These are phyloP conservation scores for Tricholaema leucomelas DNA, from an alignment of 2,113 vertebrate genomes.

Conservation along the genomic window DNA sequence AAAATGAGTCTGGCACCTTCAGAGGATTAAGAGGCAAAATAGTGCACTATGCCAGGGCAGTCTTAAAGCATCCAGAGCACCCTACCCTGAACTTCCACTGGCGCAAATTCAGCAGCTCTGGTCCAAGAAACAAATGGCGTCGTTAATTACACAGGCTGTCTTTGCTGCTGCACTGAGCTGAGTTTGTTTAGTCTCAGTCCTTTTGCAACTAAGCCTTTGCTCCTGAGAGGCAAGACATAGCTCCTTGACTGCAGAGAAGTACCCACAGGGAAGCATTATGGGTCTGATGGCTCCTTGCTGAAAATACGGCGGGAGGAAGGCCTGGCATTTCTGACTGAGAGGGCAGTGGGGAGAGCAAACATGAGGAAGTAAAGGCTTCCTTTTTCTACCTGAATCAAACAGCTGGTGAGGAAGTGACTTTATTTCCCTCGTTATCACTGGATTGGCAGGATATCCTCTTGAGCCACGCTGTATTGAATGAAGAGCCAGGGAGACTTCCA, in stretches of 20 bases:
- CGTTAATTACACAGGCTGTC: not conserved
- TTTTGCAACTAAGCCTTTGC: not conserved
- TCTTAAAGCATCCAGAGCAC: not conserved
- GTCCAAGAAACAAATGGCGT: constrained; percentile 35
- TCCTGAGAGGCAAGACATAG: not conserved
- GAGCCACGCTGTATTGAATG: constrained; percentile 76
- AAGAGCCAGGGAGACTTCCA: constrained; percentile 65
- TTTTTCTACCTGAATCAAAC: constrained; percentile 80
- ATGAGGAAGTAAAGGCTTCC: constrained; percentile 77
- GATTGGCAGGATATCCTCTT: constrained; percentile 83
- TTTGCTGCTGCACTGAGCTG: not conserved
- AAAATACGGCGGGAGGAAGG: constrained; percentile 11
- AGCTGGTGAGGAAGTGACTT: constrained; percentile 86
- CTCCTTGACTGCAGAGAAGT: fast-evolving
- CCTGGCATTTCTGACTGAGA: constrained; percentile 23
- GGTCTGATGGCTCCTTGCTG: not conserved
- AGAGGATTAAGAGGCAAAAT: not conserved
- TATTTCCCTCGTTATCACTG: constrained; percentile 80
- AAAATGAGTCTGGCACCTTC: not conserved
- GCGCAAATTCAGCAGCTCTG: not conserved
- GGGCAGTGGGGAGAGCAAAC: constrained; percentile 54
- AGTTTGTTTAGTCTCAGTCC: not conserved
- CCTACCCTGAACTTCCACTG: not conserved
- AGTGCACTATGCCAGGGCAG: not conserved
- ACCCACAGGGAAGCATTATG: fast-evolving